These are phyloP conservation scores for Sitodiplosis mosellana DNA, from an alignment of 1,140 invertebrate genomes.

Conservation along the genomic window DNA sequence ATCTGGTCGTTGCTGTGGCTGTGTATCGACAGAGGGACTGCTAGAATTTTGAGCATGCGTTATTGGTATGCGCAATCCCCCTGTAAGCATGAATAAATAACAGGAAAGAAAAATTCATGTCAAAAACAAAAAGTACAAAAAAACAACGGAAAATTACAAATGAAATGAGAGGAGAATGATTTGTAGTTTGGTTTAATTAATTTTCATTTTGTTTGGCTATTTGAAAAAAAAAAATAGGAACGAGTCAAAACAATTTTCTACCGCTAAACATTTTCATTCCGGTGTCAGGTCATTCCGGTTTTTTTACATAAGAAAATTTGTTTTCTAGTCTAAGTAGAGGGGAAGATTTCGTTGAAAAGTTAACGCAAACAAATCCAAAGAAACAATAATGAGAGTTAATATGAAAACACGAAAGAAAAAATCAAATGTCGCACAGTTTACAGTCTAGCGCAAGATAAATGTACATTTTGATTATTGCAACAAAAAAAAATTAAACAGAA, in stretches of 20 bases:
- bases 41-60: conserved; percentile 6
- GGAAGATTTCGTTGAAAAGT: neutral
- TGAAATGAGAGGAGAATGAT: neutral
- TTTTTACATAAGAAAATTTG: conserved; percentile 4
- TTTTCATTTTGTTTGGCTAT: neutral
- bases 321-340: neutral
- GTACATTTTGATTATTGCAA: neutral
- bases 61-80: conserved; percentile 28
- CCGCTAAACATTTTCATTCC: neutral
- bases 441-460: neutral
- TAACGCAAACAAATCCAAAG: no score
- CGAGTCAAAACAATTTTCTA: neutral
- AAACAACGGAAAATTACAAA: neutral
- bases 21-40: conserved; percentile 4
- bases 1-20: conserved; percentile 5
- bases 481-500: neutral
- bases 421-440: neutral
- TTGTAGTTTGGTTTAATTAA: neutral
- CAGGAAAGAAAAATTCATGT: neutral
- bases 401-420: neutral
- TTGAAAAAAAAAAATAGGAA: neutral
- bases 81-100: conserved; percentile 24
- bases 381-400: no score
- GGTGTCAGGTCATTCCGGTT: conserved; percentile 2
- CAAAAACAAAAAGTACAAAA: neutral